These are phyloP conservation scores for Pantherophis alleghaniensis DNA, from an alignment of 2,797 vertebrate genomes.

Conservation along the genomic window DNA sequence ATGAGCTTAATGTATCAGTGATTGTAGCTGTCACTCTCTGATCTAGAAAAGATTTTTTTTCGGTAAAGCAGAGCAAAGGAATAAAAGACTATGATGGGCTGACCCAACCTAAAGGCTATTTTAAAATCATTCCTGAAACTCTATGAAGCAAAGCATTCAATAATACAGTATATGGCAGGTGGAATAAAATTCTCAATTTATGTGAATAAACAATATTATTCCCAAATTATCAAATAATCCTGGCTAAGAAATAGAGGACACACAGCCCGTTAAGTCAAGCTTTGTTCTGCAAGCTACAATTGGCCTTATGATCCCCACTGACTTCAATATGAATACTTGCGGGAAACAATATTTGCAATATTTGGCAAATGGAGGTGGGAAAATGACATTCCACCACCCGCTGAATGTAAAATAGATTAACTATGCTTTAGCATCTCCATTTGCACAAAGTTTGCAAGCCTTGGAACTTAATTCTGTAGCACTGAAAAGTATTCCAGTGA, in stretches of 20 bases:
- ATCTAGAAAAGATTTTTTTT: constrained; percentile 5
- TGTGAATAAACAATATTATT: neutral
- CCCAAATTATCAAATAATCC: neutral
- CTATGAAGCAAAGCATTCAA: neutral
- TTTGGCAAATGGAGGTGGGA: neutral
- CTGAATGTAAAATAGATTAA: neutral
- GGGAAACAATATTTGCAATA: neutral
- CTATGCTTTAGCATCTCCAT: neutral
- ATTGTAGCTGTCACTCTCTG: neutral
- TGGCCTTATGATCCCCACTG: neutral
- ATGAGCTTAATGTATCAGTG: constrained; percentile 24
- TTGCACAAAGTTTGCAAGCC: constrained; percentile 9
- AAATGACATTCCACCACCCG: neutral
- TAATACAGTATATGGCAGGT: neutral
- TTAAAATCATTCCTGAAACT: neutral
- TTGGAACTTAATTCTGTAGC: constrained; percentile 4
- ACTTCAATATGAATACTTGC: neutral
- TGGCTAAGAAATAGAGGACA: neutral
- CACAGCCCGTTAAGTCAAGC: neutral
- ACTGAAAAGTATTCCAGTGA: neutral
- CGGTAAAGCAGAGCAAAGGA: neutral
- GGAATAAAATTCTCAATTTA: neutral
- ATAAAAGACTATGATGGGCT: neutral
- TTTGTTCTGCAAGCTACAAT: neutral
- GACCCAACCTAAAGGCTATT: neutral